A percentile compares a stretch with the other conserved stretches of the same genome.
phyloP scores from a whole-genome alignment of 64 coral and sea anemone species.

The Hydrozoanthus tunicans region DNA sequence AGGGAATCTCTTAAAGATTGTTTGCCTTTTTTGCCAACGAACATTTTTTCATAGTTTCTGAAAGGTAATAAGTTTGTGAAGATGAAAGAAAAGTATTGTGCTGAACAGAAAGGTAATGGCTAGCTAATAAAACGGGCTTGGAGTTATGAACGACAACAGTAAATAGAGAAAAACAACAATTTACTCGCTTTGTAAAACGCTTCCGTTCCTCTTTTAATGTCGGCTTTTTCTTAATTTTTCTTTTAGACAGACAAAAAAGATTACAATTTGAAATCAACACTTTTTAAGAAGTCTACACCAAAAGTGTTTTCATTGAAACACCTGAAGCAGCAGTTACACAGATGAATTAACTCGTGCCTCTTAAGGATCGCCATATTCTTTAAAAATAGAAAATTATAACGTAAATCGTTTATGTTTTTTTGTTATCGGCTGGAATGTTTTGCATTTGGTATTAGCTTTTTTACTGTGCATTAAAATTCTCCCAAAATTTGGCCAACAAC shows the following conservation, averaged over 20 bases:
- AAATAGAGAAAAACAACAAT: conserved; percentile 38
- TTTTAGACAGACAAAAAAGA: not conserved
- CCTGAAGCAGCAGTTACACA: not conserved
- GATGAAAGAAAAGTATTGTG: conserved; percentile 27
- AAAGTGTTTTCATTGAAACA: not conserved
- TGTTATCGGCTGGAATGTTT: no score
- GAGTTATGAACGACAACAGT: conserved; percentile 15
- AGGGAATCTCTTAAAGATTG: not conserved
- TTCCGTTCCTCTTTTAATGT: conserved; percentile 18
- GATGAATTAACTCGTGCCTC: not conserved
- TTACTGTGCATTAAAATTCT: no score
- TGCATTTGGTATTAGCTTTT: no score
- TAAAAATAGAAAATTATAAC: no score
- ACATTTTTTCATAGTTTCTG: not conserved
- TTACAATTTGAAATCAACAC: not conserved
- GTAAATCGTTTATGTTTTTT: no score
- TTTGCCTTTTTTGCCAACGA: conserved; percentile 1
- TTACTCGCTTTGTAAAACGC: not conserved
- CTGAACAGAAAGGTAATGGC: not conserved
- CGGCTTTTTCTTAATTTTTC: not conserved
- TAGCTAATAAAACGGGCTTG: conserved; percentile 8
- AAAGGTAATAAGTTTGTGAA: conserved; percentile 43
- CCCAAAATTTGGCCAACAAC: no score
- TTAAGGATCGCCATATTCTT: no score
- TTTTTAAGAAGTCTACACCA: not conserved